Percentiles rank a stretch among this genome's conserved stretches.
phyloP scores from a whole-genome alignment of 2,113 vertebrate species.

The Phycodurus eques region DNA sequence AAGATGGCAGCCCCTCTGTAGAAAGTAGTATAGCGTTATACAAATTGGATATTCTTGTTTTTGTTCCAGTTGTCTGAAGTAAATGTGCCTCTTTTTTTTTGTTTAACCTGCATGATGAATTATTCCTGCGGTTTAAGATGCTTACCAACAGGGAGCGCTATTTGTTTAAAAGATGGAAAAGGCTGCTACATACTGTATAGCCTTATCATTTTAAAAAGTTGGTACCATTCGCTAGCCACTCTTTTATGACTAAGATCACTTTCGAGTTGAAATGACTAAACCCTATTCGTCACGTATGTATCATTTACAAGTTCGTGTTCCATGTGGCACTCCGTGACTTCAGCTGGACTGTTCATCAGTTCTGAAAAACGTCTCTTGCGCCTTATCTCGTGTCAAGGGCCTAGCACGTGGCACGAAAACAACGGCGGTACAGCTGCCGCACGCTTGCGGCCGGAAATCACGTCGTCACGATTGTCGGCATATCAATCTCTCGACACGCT shows the following conservation, averaged over 20 bases:
- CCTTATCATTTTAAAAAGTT: no score
- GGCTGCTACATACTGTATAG: neutral
- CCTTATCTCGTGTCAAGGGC: neutral
- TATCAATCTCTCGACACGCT: neutral
- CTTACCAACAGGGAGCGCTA: constrained; percentile 35
- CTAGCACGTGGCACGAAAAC: neutral
- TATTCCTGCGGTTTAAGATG: neutral
- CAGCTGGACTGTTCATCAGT: neutral
- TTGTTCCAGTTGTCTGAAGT: no score
- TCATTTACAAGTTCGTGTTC: neutral
- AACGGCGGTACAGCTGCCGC: neutral
- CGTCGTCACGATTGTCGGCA: neutral
- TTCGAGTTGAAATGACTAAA: neutral
- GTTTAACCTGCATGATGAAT: neutral
- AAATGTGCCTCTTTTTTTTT: neutral
- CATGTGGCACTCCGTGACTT: neutral
- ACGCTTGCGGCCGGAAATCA: neutral
- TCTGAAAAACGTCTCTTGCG: neutral
- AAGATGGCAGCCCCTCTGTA: no score
- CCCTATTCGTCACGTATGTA: neutral
- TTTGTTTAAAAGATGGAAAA: constrained; percentile 18
- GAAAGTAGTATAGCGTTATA: neutral
- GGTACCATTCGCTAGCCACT: neutral
- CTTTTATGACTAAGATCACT: neutral
- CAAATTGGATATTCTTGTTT: neutral